Evolutionary conservation across 2,113 vertebrate genomes (phyloP), one percentile per base, ranked within the genome.

Genomic region (Marmota flaviventris): DNA sequence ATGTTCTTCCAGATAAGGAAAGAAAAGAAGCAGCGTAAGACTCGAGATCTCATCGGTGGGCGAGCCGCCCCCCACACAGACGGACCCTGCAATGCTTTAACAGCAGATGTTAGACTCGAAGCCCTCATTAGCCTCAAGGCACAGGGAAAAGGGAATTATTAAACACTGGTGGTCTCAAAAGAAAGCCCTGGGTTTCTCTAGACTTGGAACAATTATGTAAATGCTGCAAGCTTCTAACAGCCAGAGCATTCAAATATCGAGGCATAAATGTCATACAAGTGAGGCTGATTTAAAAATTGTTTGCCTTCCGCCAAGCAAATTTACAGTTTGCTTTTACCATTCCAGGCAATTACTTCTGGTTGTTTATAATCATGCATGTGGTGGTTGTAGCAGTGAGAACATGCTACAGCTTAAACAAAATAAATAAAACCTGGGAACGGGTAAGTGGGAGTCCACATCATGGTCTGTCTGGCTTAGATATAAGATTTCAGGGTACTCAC

Each of bases 1-100:
- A 99, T 99, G 97, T 99, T 99, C 99, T 99, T 98, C 14, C 96
- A 93, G 89, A 93, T 90, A 10, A 29, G 58, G 86, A 93, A 75
- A 27, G 53, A 85, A 75, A 73, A 90, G n/a, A 92, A 78, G 97
- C 18, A 95, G 56, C 25, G 67, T 98, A 24, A 96, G 84, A 89
- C 8, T 84, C 37, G 42, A 73, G 42, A 75, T 14, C 70, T 22
- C 1, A 16, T 29, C n/a, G 20, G 1, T 22, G 70, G 63, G 85
- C 82, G 82, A 58, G 53, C 29, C 0, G 4, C 70, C 67, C 85
- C 84, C 39, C 56, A 32, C 76, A 5, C 0, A 0, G 29, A 14
- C 12, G 78, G 51, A 88, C 77, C 63, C 81, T 0, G 1, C 5
- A 29, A 63, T 1, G 53, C 82, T 56, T 0, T 34, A 91, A 93